phyloP scores from a whole-genome alignment of 2,888 invertebrate species.

The Beris chalybata region DNA sequence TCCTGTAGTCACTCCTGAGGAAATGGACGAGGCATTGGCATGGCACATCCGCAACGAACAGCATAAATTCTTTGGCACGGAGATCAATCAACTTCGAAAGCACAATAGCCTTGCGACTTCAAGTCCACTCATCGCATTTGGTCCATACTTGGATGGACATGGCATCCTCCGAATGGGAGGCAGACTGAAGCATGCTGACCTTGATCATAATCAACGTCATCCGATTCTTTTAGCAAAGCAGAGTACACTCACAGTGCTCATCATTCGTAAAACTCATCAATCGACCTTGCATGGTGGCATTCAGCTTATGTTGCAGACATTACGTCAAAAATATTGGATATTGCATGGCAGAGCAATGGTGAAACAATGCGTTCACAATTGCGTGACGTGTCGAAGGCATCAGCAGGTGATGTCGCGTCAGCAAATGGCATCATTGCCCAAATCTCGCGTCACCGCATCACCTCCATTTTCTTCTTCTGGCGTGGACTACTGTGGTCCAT shows the following conservation, averaged over 20 bases:
- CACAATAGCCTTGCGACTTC: not conserved
- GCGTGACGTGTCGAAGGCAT: no score
- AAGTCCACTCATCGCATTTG: not conserved
- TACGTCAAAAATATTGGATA: no score
- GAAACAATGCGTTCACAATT: no score
- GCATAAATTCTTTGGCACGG: not conserved
- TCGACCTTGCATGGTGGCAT: no score
- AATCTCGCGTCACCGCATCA: no score
- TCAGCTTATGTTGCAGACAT: no score
- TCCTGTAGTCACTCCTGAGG: not conserved
- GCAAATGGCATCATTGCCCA: no score
- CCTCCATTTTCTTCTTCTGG: no score
- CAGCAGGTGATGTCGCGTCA: no score
- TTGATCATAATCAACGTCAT: slow-evolving; percentile 3
- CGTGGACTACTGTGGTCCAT: no score
- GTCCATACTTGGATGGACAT: not conserved
- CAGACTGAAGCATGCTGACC: not conserved
- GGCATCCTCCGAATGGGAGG: not conserved
- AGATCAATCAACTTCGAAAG: not conserved
- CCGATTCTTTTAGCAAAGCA: not conserved
- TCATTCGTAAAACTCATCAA: not conserved
- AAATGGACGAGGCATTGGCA: slow-evolving; percentile 8
- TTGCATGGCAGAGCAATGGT: no score
- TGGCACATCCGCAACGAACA: slow-evolving; percentile 4
- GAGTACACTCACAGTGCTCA: not conserved